Conservation (phyloP, 2,888 invertebrate genomes). For the Oligia strigilis region DNA sequence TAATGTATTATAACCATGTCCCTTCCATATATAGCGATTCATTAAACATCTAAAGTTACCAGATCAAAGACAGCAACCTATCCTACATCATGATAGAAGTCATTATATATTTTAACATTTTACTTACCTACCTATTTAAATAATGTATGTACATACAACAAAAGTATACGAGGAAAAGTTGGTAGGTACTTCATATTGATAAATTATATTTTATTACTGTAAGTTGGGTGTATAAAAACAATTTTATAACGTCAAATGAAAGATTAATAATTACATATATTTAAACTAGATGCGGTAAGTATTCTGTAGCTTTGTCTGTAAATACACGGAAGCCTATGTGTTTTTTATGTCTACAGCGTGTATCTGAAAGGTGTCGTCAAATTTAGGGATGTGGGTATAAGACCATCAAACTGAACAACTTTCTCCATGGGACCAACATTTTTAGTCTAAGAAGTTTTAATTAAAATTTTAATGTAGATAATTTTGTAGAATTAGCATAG, state of each 20-base stretch:
- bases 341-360: not conserved
- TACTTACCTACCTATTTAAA: not conserved
- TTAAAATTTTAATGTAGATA: no score
- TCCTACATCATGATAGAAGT: conserved; percentile 3
- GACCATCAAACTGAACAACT: not conserved
- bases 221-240: not conserved
- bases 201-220: not conserved
- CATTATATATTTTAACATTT: conserved; percentile 1
- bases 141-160: not conserved
- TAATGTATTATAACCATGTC: conserved; percentile 30
- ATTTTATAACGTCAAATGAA: not conserved
- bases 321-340: not conserved
- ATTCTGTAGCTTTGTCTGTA: not conserved
- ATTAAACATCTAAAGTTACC: conserved; percentile 20
- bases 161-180: not conserved
- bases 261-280: not conserved
- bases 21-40: conserved; percentile 44
- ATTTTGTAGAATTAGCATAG: no score
- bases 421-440: no score
- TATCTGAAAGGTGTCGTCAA: not conserved
- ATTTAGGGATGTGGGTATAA: not conserved
- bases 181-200: not conserved
- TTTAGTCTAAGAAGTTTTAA: no score
- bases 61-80: conserved; percentile 27
- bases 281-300: not conserved